Conservation (phyloP, 92 coral and sea anemone genomes). For the Actinostola sp. region DNA sequence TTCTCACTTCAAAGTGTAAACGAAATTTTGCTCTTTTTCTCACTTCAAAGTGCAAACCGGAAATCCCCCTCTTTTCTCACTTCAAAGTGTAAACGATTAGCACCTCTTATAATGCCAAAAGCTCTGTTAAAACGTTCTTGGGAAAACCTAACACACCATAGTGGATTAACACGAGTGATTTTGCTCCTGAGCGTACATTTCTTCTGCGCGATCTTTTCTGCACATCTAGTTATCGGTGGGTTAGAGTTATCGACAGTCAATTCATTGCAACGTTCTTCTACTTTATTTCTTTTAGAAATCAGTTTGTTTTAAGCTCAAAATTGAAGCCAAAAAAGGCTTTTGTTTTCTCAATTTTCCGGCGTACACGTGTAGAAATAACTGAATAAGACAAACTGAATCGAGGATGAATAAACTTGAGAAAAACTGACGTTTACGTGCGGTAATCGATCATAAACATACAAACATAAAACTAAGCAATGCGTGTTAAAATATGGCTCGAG, state of each 20-base stretch:
- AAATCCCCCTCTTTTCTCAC: neutral
- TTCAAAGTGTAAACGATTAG: neutral
- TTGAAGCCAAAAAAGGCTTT: neutral
- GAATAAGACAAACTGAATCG: neutral
- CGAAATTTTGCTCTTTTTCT: neutral
- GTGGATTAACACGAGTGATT: neutral
- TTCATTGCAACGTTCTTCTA: neutral
- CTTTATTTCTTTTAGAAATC: neutral
- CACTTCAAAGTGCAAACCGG: neutral
- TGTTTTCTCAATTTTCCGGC: neutral
- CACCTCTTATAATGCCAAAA: neutral
- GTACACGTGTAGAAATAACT: neutral
- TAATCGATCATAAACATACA: neutral
- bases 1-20: too few relatives aligned
- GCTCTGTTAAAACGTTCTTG: neutral
- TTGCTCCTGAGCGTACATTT: neutral
- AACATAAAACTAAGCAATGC: neutral
- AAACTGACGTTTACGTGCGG: neutral
- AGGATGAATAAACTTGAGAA: neutral
- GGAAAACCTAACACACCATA: neutral
- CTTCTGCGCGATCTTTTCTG: too few relatives aligned
- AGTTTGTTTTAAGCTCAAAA: neutral
- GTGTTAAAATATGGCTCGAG: conserved; percentile 39
- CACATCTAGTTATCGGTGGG: neutral
- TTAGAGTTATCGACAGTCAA: neutral